phyloP scores from a whole-genome alignment of 2,113 vertebrate genomes.

The Heliornis fulica region DNA sequence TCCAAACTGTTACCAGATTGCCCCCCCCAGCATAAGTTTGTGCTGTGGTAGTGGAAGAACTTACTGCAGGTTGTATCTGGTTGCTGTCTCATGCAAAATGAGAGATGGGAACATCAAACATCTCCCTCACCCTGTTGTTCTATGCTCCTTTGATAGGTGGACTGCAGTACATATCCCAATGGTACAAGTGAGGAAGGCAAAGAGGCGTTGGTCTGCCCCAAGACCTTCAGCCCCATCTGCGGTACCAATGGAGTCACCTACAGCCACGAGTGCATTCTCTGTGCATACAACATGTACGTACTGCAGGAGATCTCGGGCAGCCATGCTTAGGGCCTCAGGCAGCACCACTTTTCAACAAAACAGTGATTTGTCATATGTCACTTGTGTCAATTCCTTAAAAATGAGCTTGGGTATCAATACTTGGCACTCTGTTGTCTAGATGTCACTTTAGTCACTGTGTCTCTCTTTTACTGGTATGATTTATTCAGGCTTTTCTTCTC shows the following conservation, averaged over 20 bases:
- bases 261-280: constrained; percentile 8
- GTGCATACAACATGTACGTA: constrained; percentile 24
- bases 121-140: not conserved
- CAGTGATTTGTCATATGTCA: not conserved
- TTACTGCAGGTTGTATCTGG: too few relatives aligned
- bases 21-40: not conserved
- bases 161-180: constrained; percentile 38
- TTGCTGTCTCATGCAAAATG: not conserved
- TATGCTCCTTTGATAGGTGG: not conserved
- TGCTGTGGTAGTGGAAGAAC: not conserved
- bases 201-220: not conserved
- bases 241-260: constrained; percentile 18
- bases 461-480: not conserved
- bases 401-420: not conserved
- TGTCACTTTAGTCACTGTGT: rapidly evolving
- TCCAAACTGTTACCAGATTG: not conserved
- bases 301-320: not conserved
- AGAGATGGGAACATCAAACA: rapidly evolving
- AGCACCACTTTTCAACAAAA: not conserved
- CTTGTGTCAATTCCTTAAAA: not conserved
- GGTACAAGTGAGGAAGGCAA: not conserved
- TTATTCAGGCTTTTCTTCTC: not conserved
- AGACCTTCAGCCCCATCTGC: not conserved
- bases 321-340: not conserved
- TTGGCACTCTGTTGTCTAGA: not conserved